These are phyloP conservation scores for Spilosoma lubricipeda DNA, from an alignment of 2,888 invertebrate genomes.

Conservation along the genomic window DNA sequence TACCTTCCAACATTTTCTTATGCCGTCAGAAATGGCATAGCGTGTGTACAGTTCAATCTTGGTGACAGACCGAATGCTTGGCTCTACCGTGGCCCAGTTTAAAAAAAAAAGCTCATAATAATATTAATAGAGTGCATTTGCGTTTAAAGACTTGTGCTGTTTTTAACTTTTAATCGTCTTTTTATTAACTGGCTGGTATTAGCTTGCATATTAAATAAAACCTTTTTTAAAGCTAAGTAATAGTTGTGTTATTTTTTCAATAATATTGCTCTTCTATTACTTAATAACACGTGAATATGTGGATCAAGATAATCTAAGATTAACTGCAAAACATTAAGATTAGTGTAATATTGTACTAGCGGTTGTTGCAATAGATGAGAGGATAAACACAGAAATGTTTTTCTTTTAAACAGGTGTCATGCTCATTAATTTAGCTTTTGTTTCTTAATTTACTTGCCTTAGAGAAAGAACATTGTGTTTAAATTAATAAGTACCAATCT, in stretches of 20 bases:
- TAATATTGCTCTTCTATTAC: not conserved
- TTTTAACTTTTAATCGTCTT: not conserved
- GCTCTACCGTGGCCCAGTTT: conserved; percentile 30
- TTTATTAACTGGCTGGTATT: not conserved
- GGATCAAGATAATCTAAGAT: no score
- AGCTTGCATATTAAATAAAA: no score
- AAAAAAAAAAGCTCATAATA: conserved; percentile 19
- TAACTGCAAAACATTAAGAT: no score
- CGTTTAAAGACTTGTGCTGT: conserved; percentile 14
- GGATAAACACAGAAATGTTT: no score
- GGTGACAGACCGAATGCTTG: conserved; percentile 46
- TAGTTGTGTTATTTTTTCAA: not conserved
- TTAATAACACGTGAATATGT: not conserved
- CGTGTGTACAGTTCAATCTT: conserved; percentile 45
- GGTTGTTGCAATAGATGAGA: no score
- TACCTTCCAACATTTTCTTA: conserved; percentile 25
- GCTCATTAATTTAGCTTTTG: no score
- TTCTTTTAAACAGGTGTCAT: no score
- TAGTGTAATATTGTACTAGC: no score
- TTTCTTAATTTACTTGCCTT: no score
- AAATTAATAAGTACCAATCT: not conserved
- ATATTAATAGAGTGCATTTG: conserved; percentile 29
- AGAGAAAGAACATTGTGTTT: not conserved
- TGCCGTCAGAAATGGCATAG: conserved; percentile 33
- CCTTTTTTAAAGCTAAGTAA: not conserved